These are phyloP conservation scores for Melipona bicolor DNA, from an alignment of 2,888 invertebrate species.

Conservation along the genomic window DNA sequence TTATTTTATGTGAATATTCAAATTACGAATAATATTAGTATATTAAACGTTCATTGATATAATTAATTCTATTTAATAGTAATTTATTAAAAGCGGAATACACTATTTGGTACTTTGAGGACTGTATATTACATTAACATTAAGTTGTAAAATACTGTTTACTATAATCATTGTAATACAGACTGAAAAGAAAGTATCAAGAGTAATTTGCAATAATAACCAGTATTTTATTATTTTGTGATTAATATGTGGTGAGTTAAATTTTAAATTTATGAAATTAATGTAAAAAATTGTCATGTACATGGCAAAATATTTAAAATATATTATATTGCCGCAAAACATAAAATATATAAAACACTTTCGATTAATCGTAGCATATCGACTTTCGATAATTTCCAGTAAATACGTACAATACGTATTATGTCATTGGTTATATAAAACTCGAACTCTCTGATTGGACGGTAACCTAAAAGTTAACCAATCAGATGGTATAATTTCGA, in stretches of 20 bases:
- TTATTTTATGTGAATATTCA: background rate
- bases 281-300: too few relatives aligned
- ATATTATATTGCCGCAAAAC: background rate
- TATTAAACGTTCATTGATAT: background rate
- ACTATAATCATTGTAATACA: background rate
- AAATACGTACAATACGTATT: background rate
- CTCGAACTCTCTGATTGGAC: constrained; percentile 18
- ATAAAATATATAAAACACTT: background rate
- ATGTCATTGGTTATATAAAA: constrained; percentile 15
- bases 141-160: background rate
- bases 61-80: background rate
- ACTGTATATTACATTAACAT: background rate
- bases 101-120: background rate
- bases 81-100: background rate
- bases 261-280: constrained; percentile 1
- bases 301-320: background rate
- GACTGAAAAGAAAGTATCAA: background rate
- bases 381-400: constrained; percentile 3
- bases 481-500: background rate
- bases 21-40: background rate
- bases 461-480: background rate
- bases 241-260: background rate
- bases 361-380: background rate
- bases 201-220: background rate
- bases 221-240: background rate